A percentile compares a stretch with the other conserved stretches of the same genome.
Conservation (phyloP, 1,140 invertebrate species). For the Neodiprion virginianus region DNA sequence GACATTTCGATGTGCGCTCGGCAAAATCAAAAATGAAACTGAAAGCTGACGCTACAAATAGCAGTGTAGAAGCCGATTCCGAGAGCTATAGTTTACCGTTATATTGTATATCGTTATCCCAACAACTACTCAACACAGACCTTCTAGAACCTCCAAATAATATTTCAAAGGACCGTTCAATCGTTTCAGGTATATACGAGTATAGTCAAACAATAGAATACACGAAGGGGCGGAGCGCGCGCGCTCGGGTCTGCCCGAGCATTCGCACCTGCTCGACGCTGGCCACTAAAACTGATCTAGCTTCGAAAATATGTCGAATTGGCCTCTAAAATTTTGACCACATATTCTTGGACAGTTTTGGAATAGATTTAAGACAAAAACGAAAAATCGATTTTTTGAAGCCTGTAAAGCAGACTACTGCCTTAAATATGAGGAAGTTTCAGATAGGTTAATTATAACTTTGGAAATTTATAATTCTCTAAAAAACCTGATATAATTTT, state of each 20-base stretch:
- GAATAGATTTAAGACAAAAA: too few species aligned
- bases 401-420: too few species aligned
- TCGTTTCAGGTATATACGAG: too few species aligned
- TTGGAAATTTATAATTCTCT: not conserved
- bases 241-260: not conserved
- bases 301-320: slow-evolving; percentile 14
- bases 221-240: too few species aligned
- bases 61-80: not conserved
- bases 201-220: too few species aligned
- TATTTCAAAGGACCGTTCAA: too few species aligned
- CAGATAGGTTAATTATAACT: not conserved
- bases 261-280: slow-evolving; percentile 11
- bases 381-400: too few species aligned
- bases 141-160: too few species aligned
- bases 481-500: not conserved
- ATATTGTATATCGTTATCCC: too few species aligned
- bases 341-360: slow-evolving; percentile 18
- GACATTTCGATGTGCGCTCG: slow-evolving; percentile 3
- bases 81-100: too few species aligned
- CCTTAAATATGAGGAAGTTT: too few species aligned
- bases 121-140: too few species aligned
- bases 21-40: slow-evolving; percentile 5
- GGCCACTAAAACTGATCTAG: slow-evolving; percentile 19
- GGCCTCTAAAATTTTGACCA: slow-evolving; percentile 12
- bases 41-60: not conserved